phyloP scores from a whole-genome alignment of 1,140 invertebrate genomes.

The Manduca sexta region DNA sequence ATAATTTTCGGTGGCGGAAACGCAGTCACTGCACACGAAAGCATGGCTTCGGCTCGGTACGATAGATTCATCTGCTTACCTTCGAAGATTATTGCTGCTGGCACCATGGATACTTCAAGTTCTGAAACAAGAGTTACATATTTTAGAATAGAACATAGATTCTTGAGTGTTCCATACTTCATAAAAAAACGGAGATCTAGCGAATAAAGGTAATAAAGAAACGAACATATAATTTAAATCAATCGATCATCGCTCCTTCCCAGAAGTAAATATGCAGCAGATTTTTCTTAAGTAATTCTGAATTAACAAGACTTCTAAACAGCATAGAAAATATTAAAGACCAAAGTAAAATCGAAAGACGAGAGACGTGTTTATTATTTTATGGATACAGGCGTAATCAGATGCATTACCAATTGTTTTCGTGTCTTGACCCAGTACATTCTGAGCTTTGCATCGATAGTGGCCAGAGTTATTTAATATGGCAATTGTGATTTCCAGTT shows the following conservation, averaged over 20 bases:
- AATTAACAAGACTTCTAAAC: no score
- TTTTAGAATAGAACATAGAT: neutral
- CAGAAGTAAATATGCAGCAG: no score
- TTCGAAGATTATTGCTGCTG: neutral
- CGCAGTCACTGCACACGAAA: neutral
- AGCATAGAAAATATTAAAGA: no score
- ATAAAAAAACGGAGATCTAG: no score
- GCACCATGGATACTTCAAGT: neutral
- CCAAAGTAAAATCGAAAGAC: no score
- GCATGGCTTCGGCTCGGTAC: neutral
- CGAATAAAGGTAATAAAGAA: no score
- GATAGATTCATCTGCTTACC: neutral
- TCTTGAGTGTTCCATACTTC: no score
- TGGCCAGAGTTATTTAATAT: neutral
- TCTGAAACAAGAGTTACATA: neutral
- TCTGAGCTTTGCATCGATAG: neutral
- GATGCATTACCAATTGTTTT: constrained; percentile 1
- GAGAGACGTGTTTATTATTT: no score
- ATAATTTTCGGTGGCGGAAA: neutral
- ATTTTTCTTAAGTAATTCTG: no score
- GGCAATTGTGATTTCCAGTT: neutral
- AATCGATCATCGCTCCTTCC: no score
- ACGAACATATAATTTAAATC: no score
- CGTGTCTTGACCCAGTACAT: neutral
- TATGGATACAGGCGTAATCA: no score